These are phyloP conservation scores for Naja naja DNA, from an alignment of 2,113 vertebrate genomes.

Conservation along the genomic window DNA sequence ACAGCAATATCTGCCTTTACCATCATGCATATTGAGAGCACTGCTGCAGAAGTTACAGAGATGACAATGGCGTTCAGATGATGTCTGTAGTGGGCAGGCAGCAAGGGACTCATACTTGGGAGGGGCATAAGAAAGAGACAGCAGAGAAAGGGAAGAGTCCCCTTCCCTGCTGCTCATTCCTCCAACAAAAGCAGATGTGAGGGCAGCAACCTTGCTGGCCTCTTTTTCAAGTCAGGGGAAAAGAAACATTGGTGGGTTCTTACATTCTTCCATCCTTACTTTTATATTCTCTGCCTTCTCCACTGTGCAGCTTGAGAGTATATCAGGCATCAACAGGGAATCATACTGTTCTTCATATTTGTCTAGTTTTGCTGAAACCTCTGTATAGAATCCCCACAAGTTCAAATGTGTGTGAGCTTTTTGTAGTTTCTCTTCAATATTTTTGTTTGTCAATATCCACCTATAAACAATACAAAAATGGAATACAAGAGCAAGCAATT, in stretches of 20 bases:
- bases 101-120: neutral
- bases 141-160: neutral
- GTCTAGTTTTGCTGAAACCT: conserved; percentile 63
- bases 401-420: conserved; percentile 59
- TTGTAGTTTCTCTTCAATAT: conserved; percentile 65
- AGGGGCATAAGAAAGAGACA: neutral
- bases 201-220: neutral
- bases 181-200: neutral
- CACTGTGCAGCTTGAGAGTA: conserved; percentile 50
- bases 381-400: conserved; percentile 71
- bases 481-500: neutral
- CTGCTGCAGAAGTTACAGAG: neutral
- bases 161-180: neutral
- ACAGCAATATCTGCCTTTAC: neutral
- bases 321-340: conserved; percentile 43
- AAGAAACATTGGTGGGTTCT: neutral
- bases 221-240: neutral
- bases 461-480: conserved; percentile 60
- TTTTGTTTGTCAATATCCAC: conserved; percentile 72
- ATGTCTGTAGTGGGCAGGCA: neutral
- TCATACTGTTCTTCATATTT: conserved; percentile 63
- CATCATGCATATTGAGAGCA: neutral
- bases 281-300: conserved; percentile 65
- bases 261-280: conserved; percentile 57
- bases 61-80: neutral